Evolutionary conservation across 2,797 vertebrate genomes (phyloP), one percentile per base, ranked within the genome.

Genomic region (Hippoglossus hippoglossus): DNA sequence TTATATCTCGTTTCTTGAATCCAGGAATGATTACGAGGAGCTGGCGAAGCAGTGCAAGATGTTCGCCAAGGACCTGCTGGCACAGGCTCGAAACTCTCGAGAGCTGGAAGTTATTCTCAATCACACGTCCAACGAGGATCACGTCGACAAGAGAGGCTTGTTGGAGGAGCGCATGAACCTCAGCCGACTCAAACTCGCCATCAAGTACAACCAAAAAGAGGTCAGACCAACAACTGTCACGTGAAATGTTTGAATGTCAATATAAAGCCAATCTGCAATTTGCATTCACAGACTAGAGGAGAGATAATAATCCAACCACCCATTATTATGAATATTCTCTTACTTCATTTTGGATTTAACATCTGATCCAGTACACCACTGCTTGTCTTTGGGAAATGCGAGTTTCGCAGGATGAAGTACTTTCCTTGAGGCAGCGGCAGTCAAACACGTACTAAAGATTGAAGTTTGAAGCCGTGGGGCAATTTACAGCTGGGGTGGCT

Each of bases 121-220:
- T 85, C 98, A 99, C 85, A 99, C 97, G 1, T 96, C 96, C 77
- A 99, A 79, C 1, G 98, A 99, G 77, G 98, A 99, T 63, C 96
- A 95, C 0, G 78, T 98, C 24, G 93, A 99, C 91, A 99, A 99
- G 91, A 91, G 98, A 71, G 98, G 98, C 44, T 84, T 99, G 36
- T 75, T 99, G 89, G 98, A 99, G 93, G 98, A 99, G 79, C 96
- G 98, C 66, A 99, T 99, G 97, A 99, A 98, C 85, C 94, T 99
- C 86, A 98, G 97, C 80, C 96, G 98, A 71, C 95, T 99, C 76
- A 99, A 99, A 88, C 96, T 99, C 53, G 98, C 98, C 79, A 99
- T 99, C 89, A 99, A 98, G 81, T 99, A 99, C 92, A 99, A 99
- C 91, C 98, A 99, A 81, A 99, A 99, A 86, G 98, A 99, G 96